phyloP scores from a whole-genome alignment of 2,797 vertebrate genomes.

The Hyperoplus lanceolatus region DNA sequence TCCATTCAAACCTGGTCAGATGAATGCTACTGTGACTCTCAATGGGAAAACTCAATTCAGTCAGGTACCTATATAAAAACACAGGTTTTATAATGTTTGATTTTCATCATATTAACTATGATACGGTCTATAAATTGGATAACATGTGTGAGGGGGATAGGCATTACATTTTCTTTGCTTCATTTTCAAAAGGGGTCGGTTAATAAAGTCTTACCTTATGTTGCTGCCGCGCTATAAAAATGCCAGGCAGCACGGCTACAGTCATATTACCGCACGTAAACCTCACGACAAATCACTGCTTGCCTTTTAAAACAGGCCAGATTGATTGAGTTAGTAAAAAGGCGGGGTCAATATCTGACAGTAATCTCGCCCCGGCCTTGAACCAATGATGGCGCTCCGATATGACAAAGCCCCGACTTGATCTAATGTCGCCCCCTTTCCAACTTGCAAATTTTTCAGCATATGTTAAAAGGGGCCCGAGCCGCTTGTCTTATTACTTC shows the following conservation, averaged over 20 bases:
- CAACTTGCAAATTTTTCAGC: slow-evolving; percentile 67
- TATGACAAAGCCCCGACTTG: slow-evolving; percentile 50
- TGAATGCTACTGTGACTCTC: neutral
- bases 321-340: slow-evolving; percentile 31
- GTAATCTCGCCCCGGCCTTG: slow-evolving; percentile 21
- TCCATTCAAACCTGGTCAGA: neutral
- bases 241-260: neutral
- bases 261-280: neutral
- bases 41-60: too few species aligned
- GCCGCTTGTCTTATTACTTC: slow-evolving; percentile 64
- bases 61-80: neutral
- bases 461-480: slow-evolving; percentile 67
- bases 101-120: neutral
- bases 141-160: too few species aligned
- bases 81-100: neutral
- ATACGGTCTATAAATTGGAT: neutral
- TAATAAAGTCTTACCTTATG: neutral
- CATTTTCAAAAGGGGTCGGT: too few species aligned
- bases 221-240: neutral
- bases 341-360: slow-evolving; percentile 25
- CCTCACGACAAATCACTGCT: neutral
- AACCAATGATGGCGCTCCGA: slow-evolving; percentile 31
- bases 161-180: too few species aligned
- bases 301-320: slow-evolving; percentile 16
- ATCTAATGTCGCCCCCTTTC: slow-evolving; percentile 56